Conservation (phyloP, 2,113 vertebrate genomes). For the Arenaria interpres region DNA sequence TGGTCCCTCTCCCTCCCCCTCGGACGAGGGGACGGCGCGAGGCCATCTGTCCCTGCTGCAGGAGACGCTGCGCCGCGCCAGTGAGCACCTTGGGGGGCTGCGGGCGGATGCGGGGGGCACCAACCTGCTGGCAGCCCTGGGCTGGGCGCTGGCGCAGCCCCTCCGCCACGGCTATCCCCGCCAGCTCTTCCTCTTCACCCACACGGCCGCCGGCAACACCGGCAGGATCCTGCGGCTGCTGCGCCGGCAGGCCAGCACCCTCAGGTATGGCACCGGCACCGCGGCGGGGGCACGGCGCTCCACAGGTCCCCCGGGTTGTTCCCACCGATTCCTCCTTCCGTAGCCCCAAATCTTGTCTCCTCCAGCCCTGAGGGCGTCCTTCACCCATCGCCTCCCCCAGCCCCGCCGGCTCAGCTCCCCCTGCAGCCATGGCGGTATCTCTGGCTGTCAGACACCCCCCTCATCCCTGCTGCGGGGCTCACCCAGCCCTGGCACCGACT, state of each 20-base stretch:
- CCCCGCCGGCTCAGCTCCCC: rapidly evolving
- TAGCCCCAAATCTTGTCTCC: not conserved
- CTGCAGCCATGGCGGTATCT: rapidly evolving
- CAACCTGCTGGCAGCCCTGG: constrained; percentile 83
- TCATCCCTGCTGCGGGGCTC: not conserved
- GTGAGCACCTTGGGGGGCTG: constrained; percentile 81
- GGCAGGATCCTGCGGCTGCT: constrained; percentile 87
- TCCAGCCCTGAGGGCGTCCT: rapidly evolving
- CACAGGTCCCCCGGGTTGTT: rapidly evolving
- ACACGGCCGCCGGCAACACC: constrained; percentile 59
- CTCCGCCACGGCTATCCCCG: constrained; percentile 87
- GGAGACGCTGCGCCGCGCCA: constrained; percentile 80
- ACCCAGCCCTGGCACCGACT: not conserved
- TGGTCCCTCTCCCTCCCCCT: not conserved
- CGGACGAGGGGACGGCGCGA: rapidly evolving
- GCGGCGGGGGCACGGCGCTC: rapidly evolving
- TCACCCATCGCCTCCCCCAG: not conserved
- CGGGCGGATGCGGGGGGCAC: constrained; percentile 66
- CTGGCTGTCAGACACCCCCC: not conserved
- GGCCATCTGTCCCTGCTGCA: not conserved
- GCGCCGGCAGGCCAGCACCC: constrained; percentile 82
- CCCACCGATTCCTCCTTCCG: not conserved
- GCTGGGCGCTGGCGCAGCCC: constrained; percentile 87
- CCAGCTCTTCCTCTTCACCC: constrained; percentile 89
- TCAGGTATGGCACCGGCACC: constrained; percentile 74